A percentile compares a stretch with the other conserved stretches of the same genome.
Conservation (phyloP, 2,113 vertebrate genomes). For the Gallinago media region DNA sequence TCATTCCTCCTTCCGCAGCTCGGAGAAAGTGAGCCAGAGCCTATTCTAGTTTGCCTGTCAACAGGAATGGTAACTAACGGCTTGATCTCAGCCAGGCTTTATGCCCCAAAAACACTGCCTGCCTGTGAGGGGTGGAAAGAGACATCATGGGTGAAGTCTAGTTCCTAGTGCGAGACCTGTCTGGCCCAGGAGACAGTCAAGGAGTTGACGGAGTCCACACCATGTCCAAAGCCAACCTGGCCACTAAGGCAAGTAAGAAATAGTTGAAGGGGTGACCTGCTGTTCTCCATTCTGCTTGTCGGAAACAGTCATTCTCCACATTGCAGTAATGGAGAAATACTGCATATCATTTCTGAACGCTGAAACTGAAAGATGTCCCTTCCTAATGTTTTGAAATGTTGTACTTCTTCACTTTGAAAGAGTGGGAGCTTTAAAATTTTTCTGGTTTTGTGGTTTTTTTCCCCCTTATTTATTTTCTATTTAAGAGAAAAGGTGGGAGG, state of each 20-base stretch:
- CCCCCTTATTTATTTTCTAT: slow-evolving; percentile 54
- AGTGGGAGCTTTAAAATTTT: slow-evolving; percentile 37
- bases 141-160: not conserved
- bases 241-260: not conserved
- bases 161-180: not conserved
- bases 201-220: not conserved
- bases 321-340: not conserved
- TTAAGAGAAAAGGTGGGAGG: slow-evolving; percentile 40
- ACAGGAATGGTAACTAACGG: slow-evolving; percentile 56
- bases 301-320: not conserved
- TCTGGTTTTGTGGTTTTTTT: not conserved
- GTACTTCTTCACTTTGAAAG: not conserved
- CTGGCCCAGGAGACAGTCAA: not conserved
- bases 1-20: slow-evolving; percentile 66
- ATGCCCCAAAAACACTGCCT: slow-evolving; percentile 39
- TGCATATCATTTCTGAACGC: not conserved
- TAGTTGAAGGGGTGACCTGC: not conserved
- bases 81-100: slow-evolving; percentile 40
- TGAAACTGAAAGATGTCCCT: not conserved
- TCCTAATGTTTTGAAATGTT: slow-evolving; percentile 31
- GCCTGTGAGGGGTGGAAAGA: slow-evolving; percentile 7
- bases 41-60: slow-evolving; percentile 71
- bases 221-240: not conserved
- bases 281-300: not conserved
- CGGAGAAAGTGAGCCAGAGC: slow-evolving; percentile 66